Evolutionary conservation across 2,113 vertebrate genomes (phyloP).

Genomic region (Okapia johnstoni): DNA sequence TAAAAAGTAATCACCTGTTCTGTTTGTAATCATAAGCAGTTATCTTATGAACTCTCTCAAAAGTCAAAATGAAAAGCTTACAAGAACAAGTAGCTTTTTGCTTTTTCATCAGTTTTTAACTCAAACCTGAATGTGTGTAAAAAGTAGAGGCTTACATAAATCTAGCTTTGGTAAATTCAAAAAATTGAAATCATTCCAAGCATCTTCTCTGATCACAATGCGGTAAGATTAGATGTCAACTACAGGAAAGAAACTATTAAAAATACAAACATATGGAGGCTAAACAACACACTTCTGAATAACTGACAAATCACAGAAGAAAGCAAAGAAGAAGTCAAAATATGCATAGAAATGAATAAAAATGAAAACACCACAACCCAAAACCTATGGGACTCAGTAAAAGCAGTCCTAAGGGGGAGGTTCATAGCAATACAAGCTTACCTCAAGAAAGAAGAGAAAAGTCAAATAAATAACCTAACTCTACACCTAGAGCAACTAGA

Average conservation of each 20-base stretch:
- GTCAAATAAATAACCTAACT: background rate
- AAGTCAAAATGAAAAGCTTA: constrained; percentile 18
- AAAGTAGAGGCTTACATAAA: background rate
- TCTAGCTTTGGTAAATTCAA: background rate
- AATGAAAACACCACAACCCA: background rate
- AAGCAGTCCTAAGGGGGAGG: background rate
- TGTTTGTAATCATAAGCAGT: background rate
- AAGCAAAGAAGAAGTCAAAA: background rate
- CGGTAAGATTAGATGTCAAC: background rate
- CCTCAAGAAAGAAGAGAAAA: background rate
- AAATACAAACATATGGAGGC: background rate
- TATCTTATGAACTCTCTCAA: background rate
- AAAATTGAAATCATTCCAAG: background rate
- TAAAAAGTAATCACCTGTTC: background rate
- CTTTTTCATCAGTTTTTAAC: background rate
- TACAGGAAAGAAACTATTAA: background rate
- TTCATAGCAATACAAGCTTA: background rate
- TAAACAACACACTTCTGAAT: background rate
- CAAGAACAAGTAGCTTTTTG: background rate
- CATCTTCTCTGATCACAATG: background rate
- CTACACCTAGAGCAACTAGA: background rate
- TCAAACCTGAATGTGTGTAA: background rate
- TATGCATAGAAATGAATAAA: background rate
- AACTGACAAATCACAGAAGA: background rate
- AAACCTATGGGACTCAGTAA: background rate